Conservation (phyloP, 2,888 invertebrate species). For the Gastracanthus pulcherrimus region DNA sequence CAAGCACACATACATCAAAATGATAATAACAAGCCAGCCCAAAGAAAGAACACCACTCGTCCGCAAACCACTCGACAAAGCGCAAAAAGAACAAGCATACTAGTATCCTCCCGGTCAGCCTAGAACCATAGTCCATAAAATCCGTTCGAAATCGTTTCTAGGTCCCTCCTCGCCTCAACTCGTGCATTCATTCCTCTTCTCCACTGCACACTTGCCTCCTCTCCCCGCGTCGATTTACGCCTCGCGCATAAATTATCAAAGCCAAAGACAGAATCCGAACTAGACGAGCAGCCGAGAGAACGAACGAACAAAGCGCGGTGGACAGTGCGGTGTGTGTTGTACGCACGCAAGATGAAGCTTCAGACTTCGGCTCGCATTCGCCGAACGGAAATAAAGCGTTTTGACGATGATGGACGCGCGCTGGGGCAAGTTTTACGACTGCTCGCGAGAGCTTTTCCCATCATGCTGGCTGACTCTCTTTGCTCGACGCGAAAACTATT, state of each 20-base stretch:
- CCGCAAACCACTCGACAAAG: neutral
- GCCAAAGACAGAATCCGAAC: neutral
- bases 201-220: neutral
- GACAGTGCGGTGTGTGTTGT: neutral
- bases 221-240: constrained; percentile 24
- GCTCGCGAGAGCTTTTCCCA: constrained; percentile 24
- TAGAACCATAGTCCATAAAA: neutral
- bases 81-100: neutral
- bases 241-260: constrained; percentile 32
- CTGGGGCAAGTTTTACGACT: constrained; percentile 39
- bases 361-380: neutral
- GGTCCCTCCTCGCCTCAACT: neutral
- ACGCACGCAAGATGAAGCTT: neutral
- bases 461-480: neutral
- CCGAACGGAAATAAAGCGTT: constrained; percentile 43
- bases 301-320: neutral
- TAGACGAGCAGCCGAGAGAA: neutral
- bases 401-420: constrained; percentile 36
- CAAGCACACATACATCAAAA: neutral
- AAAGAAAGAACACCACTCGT: neutral
- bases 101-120: neutral
- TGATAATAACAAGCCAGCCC: neutral
- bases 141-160: neutral
- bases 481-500: constrained; percentile 19
- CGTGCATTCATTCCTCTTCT: neutral